These are phyloP conservation scores for Ceratosolen solmsi DNA, from an alignment of 1,140 invertebrate species.

Conservation along the genomic window DNA sequence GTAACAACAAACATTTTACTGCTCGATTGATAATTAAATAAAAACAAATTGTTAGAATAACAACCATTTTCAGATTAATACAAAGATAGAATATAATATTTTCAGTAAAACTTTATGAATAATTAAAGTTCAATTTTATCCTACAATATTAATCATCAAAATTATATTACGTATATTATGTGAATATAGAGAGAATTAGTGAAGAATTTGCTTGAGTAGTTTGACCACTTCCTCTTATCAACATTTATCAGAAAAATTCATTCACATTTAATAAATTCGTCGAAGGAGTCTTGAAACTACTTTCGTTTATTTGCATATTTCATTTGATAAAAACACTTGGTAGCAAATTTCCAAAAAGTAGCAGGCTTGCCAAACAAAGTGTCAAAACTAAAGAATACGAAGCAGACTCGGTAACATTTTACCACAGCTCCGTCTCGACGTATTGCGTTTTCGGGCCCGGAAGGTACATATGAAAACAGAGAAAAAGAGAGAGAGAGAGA, in stretches of 20 bases:
- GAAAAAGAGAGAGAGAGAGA: neutral
- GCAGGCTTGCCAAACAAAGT: neutral
- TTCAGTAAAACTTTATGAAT: too few relatives aligned
- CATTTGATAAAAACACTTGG: neutral
- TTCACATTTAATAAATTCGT: neutral
- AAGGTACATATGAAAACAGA: neutral
- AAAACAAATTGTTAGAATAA: neutral
- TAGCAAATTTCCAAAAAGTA: neutral
- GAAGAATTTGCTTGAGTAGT: neutral
- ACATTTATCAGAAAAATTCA: conserved; percentile 27
- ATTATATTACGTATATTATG: conserved; percentile 5
- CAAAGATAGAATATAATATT: too few relatives aligned
- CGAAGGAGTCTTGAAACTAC: neutral
- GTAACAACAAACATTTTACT: conserved; percentile 3
- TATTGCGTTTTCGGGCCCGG: neutral
- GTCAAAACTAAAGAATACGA: neutral
- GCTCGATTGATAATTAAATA: neutral
- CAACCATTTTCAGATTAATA: neutral
- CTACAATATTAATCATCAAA: neutral
- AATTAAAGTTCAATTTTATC: neutral
- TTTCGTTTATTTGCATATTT: neutral
- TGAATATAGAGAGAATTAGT: conserved; percentile 12
- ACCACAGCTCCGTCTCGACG: neutral
- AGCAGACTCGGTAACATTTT: neutral
- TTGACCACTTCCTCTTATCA: conserved; percentile 1